Conservation (phyloP, 2,888 invertebrate species). For the Agrotis exclamationis region DNA sequence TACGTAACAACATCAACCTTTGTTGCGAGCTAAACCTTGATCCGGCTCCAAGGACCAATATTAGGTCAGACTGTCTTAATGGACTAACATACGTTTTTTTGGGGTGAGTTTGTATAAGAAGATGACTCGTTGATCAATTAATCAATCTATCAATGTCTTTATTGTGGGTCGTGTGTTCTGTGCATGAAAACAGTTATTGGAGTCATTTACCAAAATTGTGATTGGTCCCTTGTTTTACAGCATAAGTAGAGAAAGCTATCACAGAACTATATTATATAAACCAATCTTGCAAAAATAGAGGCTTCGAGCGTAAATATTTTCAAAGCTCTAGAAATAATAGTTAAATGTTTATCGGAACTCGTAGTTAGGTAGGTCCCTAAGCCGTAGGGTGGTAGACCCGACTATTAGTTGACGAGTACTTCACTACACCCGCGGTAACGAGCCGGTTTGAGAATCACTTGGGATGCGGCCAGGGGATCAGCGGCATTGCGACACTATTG, state of each 20-base stretch:
- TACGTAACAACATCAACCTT: neutral
- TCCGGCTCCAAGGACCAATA: neutral
- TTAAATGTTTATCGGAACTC: conserved; percentile 31
- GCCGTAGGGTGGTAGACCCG: conserved; percentile 14
- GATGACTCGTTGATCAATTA: too few relatives aligned
- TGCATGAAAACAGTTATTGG: neutral
- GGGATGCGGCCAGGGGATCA: conserved; percentile 56
- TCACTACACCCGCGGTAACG: conserved; percentile 65
- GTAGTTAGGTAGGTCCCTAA: neutral
- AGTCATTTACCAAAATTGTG: neutral
- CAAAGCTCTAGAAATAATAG: conserved; percentile 18
- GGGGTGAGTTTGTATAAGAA: too few relatives aligned
- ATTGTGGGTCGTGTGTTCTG: too few relatives aligned
- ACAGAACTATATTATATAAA: neutral
- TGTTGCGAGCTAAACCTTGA: too few relatives aligned
- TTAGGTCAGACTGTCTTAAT: neutral
- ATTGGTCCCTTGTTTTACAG: neutral
- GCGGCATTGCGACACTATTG: conserved; percentile 12
- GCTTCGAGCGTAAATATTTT: neutral
- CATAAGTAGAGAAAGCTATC: neutral
- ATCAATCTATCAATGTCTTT: too few relatives aligned
- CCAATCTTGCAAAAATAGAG: neutral
- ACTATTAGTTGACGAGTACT: conserved; percentile 67
- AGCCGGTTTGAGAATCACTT: conserved; percentile 69
- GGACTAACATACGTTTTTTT: neutral